These are phyloP conservation scores for Salarias fasciatus DNA, from an alignment of 2,797 vertebrate genomes.

Conservation along the genomic window DNA sequence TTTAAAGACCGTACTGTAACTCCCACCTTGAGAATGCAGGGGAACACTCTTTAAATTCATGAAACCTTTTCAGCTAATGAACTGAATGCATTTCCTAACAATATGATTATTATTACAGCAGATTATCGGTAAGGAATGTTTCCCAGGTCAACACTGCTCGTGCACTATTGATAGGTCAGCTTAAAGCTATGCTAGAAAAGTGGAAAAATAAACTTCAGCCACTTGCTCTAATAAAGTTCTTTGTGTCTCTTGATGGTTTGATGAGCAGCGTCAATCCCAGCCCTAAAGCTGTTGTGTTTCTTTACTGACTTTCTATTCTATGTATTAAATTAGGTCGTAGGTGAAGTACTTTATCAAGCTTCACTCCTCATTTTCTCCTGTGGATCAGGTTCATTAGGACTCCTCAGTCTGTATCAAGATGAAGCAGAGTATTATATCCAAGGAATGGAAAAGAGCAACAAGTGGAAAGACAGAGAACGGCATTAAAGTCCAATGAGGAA, in stretches of 20 bases:
- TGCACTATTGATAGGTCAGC: too few relatives aligned
- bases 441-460: not conserved
- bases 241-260: not conserved
- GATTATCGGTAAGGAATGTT: too few relatives aligned
- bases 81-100: too few relatives aligned
- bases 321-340: not conserved
- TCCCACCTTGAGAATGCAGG: not conserved
- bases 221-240: not conserved
- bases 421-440: not conserved
- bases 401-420: not conserved
- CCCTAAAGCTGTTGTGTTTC: not conserved
- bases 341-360: not conserved
- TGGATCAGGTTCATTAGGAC: conserved; percentile 9
- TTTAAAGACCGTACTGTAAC: not conserved
- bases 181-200: not conserved
- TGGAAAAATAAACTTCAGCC: too few relatives aligned
- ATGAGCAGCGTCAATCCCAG: not conserved
- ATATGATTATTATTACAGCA: too few relatives aligned
- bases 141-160: too few relatives aligned
- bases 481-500: conserved; percentile 12
- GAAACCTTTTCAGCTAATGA: too few relatives aligned
- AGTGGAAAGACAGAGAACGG: not conserved
- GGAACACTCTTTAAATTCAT: not conserved
- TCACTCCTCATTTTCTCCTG: not conserved
- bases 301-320: too few relatives aligned